phyloP scores from a whole-genome alignment of 2,113 vertebrate species.

The Elgaria multicarinata region DNA sequence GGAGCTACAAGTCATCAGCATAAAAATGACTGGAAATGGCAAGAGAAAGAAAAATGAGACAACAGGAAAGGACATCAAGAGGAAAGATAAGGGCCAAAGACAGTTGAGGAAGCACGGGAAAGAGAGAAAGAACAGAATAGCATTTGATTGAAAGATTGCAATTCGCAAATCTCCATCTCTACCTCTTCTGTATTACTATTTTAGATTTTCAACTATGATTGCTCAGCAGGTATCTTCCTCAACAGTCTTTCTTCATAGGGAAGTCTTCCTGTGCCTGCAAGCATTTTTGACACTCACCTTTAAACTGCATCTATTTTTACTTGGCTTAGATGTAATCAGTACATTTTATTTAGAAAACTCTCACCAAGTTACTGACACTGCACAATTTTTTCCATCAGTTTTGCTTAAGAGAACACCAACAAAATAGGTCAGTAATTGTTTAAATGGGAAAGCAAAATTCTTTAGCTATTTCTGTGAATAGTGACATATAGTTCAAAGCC shows the following conservation, averaged over 20 bases:
- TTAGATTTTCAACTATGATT: not conserved
- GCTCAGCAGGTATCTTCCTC: not conserved
- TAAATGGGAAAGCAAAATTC: not conserved
- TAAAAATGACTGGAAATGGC: not conserved
- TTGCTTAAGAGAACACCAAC: not conserved
- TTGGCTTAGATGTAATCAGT: slow-evolving; percentile 5
- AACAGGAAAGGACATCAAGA: not conserved
- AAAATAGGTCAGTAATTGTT: slow-evolving; percentile 23
- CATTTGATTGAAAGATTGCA: not conserved
- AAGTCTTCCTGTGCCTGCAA: not conserved
- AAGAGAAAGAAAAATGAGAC: not conserved
- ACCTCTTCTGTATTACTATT: not conserved
- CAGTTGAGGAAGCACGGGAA: not conserved
- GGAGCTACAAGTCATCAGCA: not conserved
- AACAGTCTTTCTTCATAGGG: not conserved
- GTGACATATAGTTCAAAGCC: not conserved
- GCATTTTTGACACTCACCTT: slow-evolving; percentile 8
- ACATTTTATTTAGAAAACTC: slow-evolving; percentile 14
- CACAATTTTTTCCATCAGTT: slow-evolving; percentile 2
- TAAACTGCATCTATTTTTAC: slow-evolving; percentile 19
- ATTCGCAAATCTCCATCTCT: not conserved
- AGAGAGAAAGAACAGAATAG: not conserved
- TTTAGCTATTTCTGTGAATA: not conserved
- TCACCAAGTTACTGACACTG: slow-evolving; percentile 9
- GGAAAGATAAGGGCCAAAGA: not conserved